A percentile compares a stretch with the other conserved stretches of the same genome.
phyloP scores from a whole-genome alignment of 2,113 vertebrate genomes.

The Chloropsis hardwickii region DNA sequence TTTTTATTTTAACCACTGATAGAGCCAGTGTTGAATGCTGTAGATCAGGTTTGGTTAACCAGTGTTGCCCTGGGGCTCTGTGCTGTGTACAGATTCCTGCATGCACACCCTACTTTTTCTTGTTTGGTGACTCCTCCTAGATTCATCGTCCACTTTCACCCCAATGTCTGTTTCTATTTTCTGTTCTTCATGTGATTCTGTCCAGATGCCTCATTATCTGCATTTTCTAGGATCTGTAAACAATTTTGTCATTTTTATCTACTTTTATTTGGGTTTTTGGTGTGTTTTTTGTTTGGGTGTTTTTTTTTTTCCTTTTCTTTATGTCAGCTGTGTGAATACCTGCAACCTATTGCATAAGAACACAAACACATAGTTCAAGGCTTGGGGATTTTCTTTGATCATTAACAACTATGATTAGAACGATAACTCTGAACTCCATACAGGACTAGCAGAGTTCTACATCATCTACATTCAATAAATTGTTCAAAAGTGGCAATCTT shows the following conservation, averaged over 20 bases:
- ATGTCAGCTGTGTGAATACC: neutral
- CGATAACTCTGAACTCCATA: neutral
- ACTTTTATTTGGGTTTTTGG: neutral
- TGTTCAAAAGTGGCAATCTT: neutral
- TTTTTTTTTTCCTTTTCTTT: neutral
- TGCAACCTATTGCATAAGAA: neutral
- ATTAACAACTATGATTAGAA: neutral
- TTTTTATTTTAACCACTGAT: neutral
- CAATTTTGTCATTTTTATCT: neutral
- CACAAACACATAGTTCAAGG: neutral
- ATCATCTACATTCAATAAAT: neutral
- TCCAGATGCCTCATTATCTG: neutral
- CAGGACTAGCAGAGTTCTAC: neutral
- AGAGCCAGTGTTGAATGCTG: conserved; percentile 13
- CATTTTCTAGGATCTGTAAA: neutral
- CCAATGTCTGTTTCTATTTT: neutral
- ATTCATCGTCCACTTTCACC: neutral
- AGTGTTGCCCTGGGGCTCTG: neutral
- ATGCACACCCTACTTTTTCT: neutral
- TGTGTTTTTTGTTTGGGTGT: neutral
- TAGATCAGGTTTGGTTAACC: conserved; percentile 24
- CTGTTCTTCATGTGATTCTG: neutral
- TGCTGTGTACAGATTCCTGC: neutral
- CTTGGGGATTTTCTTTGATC: neutral
- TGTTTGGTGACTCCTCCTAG: neutral